phyloP scores from a whole-genome alignment of 2,797 vertebrate species.

The Etheostoma perlongum region DNA sequence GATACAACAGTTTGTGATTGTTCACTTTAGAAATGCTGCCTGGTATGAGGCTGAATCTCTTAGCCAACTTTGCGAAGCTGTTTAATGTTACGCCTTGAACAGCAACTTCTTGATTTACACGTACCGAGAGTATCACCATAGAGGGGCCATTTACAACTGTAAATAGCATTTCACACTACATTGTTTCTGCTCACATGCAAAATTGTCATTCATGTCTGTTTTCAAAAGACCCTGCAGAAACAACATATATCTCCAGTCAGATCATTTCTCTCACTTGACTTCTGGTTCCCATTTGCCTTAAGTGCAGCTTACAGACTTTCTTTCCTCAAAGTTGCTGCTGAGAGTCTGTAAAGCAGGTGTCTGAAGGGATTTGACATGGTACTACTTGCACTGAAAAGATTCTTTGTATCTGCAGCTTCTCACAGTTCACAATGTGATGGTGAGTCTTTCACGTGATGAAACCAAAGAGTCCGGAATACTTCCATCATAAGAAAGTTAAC shows the following conservation, averaged over 20 bases:
- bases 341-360: conserved; percentile 13
- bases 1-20: not conserved
- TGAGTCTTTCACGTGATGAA: conserved; percentile 26
- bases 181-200: not conserved
- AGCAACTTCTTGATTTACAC: not conserved
- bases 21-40: not conserved
- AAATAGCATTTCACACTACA: not conserved
- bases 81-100: not conserved
- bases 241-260: no score
- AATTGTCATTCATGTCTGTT: not conserved
- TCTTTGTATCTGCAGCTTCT: conserved; percentile 38
- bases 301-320: not conserved
- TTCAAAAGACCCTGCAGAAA: not conserved
- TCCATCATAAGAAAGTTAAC: conserved; percentile 6
- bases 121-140: conserved; percentile 16
- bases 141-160: conserved; percentile 15
- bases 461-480: not conserved
- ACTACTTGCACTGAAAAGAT: conserved; percentile 24
- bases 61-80: not conserved
- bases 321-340: not conserved
- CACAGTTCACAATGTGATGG: conserved; percentile 15
- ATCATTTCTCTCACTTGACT: no score
- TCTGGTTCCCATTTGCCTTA: not conserved
- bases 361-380: conserved; percentile 32
- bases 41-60: not conserved